phyloP scores from a whole-genome alignment of 2,113 vertebrate genomes.

The Todiramphus chloris region DNA sequence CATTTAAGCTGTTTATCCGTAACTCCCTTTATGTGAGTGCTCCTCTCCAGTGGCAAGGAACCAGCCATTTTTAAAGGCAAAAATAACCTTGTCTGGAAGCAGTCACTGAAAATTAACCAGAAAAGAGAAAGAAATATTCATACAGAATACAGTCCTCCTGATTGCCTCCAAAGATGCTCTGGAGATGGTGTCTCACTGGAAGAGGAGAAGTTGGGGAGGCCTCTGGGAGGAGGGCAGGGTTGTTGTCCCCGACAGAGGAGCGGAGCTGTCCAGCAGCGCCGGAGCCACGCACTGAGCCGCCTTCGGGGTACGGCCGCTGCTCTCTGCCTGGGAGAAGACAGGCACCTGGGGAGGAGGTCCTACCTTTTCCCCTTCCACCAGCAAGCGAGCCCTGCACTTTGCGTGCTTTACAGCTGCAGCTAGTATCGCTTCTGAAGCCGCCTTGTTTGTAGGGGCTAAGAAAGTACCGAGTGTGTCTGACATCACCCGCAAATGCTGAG shows the following conservation, averaged over 20 bases:
- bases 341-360: neutral
- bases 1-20: neutral
- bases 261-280: conserved; percentile 73
- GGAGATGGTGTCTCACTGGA: neutral
- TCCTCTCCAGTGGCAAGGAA: neutral
- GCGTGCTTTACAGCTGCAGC: conserved; percentile 10
- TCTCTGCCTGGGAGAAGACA: neutral
- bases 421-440: neutral
- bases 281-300: fast-evolving
- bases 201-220: neutral
- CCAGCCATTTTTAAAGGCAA: neutral
- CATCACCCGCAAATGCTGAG: conserved; percentile 9
- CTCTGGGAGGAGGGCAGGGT: neutral
- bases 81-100: neutral
- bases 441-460: neutral
- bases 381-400: neutral
- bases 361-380: neutral
- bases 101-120: neutral
- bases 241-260: neutral
- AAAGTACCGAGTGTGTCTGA: neutral
- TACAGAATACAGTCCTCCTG: neutral
- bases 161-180: neutral
- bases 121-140: neutral
- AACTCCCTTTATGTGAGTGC: fast-evolving
- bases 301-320: neutral